Conservation (phyloP, 2,113 vertebrate genomes). For the Ochotona princeps region DNA sequence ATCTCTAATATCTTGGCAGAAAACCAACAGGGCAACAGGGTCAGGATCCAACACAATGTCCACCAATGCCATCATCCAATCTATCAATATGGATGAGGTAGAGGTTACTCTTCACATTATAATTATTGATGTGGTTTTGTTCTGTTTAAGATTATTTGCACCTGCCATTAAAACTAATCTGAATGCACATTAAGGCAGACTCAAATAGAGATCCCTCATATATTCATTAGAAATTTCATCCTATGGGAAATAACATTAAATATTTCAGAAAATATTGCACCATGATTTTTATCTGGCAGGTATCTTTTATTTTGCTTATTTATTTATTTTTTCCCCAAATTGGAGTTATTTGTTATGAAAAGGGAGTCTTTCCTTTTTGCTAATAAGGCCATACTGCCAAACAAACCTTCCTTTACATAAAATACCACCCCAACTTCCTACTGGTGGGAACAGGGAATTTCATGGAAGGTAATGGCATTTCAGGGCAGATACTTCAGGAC, state of each 20-base stretch:
- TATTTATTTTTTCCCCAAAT: background rate
- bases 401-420: background rate
- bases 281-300: background rate
- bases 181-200: background rate
- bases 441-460: background rate
- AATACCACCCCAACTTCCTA: background rate
- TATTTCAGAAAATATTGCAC: background rate
- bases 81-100: background rate
- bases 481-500: background rate
- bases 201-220: background rate
- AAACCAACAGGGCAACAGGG: background rate
- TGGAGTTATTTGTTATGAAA: background rate
- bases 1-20: conserved; percentile 16
- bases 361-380: background rate
- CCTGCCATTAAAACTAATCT: background rate
- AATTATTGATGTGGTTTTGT: conserved; percentile 17
- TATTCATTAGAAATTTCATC: background rate
- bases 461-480: background rate
- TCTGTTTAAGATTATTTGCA: background rate
- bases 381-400: background rate
- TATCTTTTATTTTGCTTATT: background rate
- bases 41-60: background rate
- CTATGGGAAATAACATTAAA: background rate
- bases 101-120: conserved; percentile 4
- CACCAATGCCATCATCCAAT: background rate